Evolutionary conservation across 2,888 invertebrate genomes (phyloP).

Genomic region (Diachrysia chrysitis): DNA sequence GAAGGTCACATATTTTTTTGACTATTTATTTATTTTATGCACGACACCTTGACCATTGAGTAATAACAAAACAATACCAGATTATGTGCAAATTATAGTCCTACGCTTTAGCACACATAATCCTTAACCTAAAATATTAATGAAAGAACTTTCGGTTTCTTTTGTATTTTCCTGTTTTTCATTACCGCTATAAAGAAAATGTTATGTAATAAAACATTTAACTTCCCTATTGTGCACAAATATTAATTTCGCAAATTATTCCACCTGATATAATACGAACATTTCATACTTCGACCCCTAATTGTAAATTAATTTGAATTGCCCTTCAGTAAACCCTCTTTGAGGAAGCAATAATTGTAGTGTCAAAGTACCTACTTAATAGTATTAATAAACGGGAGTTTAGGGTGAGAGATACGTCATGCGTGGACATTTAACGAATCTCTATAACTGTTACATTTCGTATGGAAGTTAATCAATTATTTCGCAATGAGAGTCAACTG

Average conservation of each 20-base stretch:
- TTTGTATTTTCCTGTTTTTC: background rate
- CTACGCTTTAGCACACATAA: no score
- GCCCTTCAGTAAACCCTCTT: constrained; percentile 27
- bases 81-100: no score
- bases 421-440: background rate
- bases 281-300: constrained; percentile 40
- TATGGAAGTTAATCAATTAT: background rate
- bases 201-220: background rate
- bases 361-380: constrained; percentile 36
- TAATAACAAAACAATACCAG: no score
- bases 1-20: no score
- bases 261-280: constrained; percentile 25
- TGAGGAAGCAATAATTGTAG: constrained; percentile 36
- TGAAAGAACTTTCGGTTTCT: background rate
- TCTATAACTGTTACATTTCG: background rate
- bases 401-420: constrained; percentile 12
- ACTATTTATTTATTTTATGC: no score
- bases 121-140: no score
- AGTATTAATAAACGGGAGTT: constrained; percentile 32
- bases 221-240: background rate
- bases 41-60: no score
- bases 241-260: constrained; percentile 16
- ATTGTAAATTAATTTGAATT: constrained; percentile 41
- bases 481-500: no score
- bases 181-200: background rate